phyloP scores from a whole-genome alignment of 2,797 vertebrate genomes.

The Scarus forsteni region DNA sequence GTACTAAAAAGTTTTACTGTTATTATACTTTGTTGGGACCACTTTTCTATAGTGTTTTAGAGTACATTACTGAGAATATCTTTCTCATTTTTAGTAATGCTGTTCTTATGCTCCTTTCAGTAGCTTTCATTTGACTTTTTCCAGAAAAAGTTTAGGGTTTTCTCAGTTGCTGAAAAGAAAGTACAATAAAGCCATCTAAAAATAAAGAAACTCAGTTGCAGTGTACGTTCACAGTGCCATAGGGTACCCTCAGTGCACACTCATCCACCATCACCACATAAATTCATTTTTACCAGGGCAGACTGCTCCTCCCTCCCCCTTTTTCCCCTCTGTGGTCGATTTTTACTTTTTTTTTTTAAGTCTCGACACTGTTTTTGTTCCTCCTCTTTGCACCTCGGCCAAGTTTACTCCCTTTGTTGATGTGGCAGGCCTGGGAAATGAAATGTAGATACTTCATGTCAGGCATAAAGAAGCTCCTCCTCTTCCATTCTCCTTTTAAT shows the following conservation, averaged over 20 bases:
- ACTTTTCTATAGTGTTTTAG: too few species aligned
- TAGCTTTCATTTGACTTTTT: too few species aligned
- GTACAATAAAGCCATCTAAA: background rate
- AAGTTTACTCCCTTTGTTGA: constrained; percentile 83
- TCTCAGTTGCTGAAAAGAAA: background rate
- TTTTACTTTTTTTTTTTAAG: constrained; percentile 56
- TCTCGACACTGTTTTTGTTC: constrained; percentile 66
- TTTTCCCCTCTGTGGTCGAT: constrained; percentile 44
- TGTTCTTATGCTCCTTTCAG: too few species aligned
- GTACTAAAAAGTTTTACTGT: too few species aligned
- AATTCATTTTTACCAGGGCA: constrained; percentile 13
- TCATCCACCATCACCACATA: constrained; percentile 34
- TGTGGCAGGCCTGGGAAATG: constrained; percentile 86
- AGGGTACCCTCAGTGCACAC: constrained; percentile 24
- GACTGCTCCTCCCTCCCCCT: constrained; percentile 38
- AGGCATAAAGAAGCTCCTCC: constrained; percentile 67
- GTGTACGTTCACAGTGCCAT: constrained; percentile 17
- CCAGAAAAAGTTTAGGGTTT: too few species aligned
- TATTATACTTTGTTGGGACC: too few species aligned
- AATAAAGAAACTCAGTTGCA: background rate
- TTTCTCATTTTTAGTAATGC: too few species aligned
- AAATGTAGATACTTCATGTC: constrained; percentile 69
- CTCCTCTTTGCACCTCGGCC: constrained; percentile 66
- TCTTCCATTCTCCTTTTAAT: constrained; percentile 36
- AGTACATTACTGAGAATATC: too few species aligned